phyloP scores from a whole-genome alignment of 2,797 vertebrate genomes.

The Syngnathus acus region DNA sequence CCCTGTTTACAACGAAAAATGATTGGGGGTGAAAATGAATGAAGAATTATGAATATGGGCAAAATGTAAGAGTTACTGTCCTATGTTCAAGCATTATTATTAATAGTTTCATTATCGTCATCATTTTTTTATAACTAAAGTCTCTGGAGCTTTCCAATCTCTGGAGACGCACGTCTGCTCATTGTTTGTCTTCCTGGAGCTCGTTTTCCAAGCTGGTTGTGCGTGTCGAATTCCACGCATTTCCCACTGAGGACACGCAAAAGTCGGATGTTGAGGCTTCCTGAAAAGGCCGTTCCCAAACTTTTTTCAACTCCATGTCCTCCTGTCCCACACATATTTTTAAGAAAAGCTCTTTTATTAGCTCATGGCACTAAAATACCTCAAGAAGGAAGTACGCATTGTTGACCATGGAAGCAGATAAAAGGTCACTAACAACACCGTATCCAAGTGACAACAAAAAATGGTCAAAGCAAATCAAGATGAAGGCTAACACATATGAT shows the following conservation, averaged over 20 bases:
- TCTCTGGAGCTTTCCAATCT: neutral
- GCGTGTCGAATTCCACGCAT: neutral
- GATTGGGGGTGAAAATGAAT: too few relatives aligned
- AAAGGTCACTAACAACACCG: neutral
- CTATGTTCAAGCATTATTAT: too few relatives aligned
- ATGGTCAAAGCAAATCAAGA: neutral
- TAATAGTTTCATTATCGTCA: too few relatives aligned
- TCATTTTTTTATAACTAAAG: neutral
- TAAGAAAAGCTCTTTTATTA: neutral
- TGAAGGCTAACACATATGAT: neutral
- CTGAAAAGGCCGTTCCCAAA: neutral
- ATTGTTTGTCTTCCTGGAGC: conserved; percentile 4
- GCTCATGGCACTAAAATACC: neutral
- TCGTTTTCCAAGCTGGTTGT: neutral
- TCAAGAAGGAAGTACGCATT: neutral
- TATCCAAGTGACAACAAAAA: neutral
- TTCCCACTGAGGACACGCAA: neutral
- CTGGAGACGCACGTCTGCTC: neutral
- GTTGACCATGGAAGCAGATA: neutral
- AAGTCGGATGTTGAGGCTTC: neutral
- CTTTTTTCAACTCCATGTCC: neutral
- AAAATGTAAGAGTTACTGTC: too few relatives aligned
- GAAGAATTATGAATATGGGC: too few relatives aligned
- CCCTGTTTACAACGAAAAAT: too few relatives aligned
- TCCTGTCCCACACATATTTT: neutral